phyloP scores from a whole-genome alignment of 2,888 invertebrate species.

The Byasa hedistus region DNA sequence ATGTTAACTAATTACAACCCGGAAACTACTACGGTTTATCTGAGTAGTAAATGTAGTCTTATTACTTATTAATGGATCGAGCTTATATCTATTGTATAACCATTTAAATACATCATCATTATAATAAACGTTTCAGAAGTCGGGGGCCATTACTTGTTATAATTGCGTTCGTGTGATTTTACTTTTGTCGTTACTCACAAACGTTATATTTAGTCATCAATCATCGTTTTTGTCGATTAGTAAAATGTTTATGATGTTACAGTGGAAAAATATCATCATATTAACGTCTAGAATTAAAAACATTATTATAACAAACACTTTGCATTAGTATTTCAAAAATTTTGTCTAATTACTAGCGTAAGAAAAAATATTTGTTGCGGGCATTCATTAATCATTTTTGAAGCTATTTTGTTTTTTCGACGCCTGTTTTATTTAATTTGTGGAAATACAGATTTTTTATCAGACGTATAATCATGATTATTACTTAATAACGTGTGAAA shows the following conservation, averaged over 20 bases:
- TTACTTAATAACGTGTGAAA: too few relatives aligned
- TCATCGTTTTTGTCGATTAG: neutral
- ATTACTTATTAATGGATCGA: neutral
- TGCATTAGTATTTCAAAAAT: neutral
- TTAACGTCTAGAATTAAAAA: neutral
- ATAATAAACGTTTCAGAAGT: neutral
- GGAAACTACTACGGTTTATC: too few relatives aligned
- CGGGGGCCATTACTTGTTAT: neutral
- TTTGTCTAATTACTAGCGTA: neutral
- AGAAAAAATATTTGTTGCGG: too few relatives aligned
- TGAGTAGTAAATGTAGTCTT: too few relatives aligned
- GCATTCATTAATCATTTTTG: too few relatives aligned
- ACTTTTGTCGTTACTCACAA: neutral
- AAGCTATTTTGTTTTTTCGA: too few relatives aligned
- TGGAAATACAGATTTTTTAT: too few relatives aligned
- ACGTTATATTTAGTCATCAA: neutral
- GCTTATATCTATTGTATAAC: neutral
- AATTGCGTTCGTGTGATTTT: neutral
- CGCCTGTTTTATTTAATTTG: too few relatives aligned
- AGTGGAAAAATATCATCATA: neutral
- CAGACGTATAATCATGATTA: too few relatives aligned
- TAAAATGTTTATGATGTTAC: neutral
- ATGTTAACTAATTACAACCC: too few relatives aligned
- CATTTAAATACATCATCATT: neutral
- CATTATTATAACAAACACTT: neutral